A percentile compares a stretch with the other conserved stretches of the same genome.
phyloP scores from a whole-genome alignment of 2,113 vertebrate genomes.

The Osmerus eperlanus region DNA sequence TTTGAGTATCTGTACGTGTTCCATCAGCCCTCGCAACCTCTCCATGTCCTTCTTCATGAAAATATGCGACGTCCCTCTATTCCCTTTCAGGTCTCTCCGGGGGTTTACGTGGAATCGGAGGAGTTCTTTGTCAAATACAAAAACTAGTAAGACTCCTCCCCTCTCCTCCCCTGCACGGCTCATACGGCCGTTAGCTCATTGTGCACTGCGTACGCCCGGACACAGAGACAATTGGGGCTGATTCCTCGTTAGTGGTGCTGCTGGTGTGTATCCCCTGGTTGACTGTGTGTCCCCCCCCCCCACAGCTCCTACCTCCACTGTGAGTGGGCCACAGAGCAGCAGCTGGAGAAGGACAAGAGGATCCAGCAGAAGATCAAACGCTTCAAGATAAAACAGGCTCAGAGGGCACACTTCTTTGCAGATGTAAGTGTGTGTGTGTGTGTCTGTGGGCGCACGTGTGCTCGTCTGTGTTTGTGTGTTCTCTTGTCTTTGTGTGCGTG shows the following conservation, averaged over 20 bases:
- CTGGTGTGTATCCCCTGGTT: background rate
- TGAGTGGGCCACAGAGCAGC: conserved; percentile 97
- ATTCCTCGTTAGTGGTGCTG: no score
- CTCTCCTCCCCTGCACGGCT: background rate
- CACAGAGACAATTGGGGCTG: no score
- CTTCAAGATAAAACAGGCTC: conserved; percentile 96
- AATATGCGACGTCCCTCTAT: background rate
- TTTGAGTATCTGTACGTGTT: background rate
- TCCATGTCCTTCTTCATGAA: no score
- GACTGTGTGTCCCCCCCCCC: background rate
- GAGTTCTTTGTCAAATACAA: conserved; percentile 99
- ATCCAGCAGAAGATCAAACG: conserved; percentile 99
- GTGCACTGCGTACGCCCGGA: no score
- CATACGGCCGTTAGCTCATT: no score
- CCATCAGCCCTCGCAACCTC: no score
- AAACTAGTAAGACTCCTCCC: conserved; percentile 88
- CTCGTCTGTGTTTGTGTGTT: conserved; percentile 14
- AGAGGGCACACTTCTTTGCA: conserved; percentile 97
- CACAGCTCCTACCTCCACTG: conserved; percentile 96
- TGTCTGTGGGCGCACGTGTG: conserved; percentile 19
- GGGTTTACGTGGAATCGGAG: conserved; percentile 86
- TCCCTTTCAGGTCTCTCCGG: conserved; percentile 80
- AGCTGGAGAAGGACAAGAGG: conserved; percentile 97
- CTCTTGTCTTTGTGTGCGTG: conserved; percentile 28
- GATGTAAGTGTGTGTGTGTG: conserved; percentile 79